phyloP scores from a whole-genome alignment of 1,140 invertebrate species.

The Polypedilum pembai region DNA sequence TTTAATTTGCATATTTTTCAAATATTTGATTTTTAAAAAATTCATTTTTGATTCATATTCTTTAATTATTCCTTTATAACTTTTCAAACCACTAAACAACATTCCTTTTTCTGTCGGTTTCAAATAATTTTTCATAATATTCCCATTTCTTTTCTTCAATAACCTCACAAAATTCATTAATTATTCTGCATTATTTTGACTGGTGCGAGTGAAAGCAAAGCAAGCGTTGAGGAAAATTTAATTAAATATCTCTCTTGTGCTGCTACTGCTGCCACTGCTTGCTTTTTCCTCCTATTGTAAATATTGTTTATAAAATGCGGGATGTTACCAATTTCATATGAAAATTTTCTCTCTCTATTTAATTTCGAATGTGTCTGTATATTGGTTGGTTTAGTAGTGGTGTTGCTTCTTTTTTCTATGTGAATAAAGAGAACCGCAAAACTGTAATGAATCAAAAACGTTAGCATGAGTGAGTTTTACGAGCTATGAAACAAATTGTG shows the following conservation, averaged over 20 bases:
- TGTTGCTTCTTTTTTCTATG: no score
- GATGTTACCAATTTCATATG: neutral
- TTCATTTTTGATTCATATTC: no score
- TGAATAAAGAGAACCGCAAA: neutral
- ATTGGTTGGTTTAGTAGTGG: neutral
- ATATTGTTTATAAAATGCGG: neutral
- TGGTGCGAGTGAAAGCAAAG: neutral
- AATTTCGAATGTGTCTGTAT: neutral
- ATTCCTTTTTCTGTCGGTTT: no score
- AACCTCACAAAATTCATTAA: neutral
- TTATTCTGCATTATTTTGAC: slow-evolving; percentile 13
- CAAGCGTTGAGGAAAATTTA: neutral
- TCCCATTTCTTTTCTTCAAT: neutral
- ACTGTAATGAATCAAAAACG: slow-evolving; percentile 13
- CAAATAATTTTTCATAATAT: neutral
- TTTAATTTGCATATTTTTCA: no score
- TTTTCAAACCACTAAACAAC: neutral
- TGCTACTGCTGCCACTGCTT: neutral
- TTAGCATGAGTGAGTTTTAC: neutral
- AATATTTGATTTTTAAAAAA: no score
- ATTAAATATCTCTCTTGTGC: slow-evolving; percentile 12
- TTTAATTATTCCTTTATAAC: no score
- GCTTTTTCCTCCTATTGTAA: neutral
- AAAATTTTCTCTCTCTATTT: neutral
- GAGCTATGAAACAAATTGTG: neutral